Percentiles rank a stretch among this genome's conserved stretches.
phyloP scores from a whole-genome alignment of 2,113 vertebrate species.

The Prochilodus magdalenae region DNA sequence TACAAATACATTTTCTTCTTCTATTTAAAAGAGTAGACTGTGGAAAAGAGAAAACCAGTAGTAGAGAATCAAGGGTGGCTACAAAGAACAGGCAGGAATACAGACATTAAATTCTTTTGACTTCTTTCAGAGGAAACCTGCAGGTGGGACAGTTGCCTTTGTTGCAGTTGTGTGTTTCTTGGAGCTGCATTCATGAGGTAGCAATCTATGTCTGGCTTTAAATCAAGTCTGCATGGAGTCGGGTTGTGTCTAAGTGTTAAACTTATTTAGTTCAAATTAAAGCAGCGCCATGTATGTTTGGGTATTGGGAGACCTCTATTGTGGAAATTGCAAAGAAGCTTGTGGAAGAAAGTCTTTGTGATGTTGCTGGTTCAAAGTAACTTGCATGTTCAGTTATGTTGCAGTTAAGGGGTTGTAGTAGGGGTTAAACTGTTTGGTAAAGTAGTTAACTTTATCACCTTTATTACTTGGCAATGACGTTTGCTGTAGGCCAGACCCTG shows the following conservation, averaged over 20 bases:
- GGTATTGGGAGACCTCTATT: neutral
- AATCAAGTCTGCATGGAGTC: neutral
- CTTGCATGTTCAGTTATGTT: neutral
- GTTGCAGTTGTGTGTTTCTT: too few species aligned
- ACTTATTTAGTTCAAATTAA: neutral
- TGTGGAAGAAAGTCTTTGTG: neutral
- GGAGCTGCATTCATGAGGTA: neutral
- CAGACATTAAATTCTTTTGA: neutral
- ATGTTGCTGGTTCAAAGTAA: neutral
- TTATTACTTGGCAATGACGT: too few species aligned
- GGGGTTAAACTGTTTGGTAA: too few species aligned
- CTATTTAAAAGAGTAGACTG: neutral
- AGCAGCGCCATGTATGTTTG: neutral
- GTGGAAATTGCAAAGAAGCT: neutral
- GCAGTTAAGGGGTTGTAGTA: too few species aligned
- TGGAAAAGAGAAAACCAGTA: constrained; percentile 17
- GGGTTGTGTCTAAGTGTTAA: neutral
- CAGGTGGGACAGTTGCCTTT: neutral
- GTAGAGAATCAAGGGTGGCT: constrained; percentile 31
- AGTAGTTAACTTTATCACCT: too few species aligned
- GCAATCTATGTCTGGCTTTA: neutral
- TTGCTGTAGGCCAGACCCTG: too few species aligned
- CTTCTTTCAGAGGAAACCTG: neutral
- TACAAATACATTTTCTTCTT: constrained; percentile 41
- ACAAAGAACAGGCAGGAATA: neutral